Evolutionary conservation across 2,888 invertebrate genomes (phyloP), one percentile per base, ranked within the genome.

Genomic region (Acanthopleura granulata): DNA sequence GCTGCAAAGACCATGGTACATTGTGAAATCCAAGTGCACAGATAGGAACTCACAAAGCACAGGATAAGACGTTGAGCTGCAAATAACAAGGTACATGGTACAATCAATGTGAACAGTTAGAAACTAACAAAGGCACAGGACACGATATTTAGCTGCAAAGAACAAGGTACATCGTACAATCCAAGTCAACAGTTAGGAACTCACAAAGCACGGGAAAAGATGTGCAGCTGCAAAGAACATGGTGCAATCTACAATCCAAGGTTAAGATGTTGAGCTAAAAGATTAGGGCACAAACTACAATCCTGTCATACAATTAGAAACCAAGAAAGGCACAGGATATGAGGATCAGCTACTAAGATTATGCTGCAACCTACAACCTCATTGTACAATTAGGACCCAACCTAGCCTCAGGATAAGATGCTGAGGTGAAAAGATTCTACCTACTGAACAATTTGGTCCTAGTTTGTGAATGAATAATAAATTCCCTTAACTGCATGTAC

Each of bases 41-140:
- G 91, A 87, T 93, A 95, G 15, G 93, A 92, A 71, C 95, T 94
- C 49, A 95, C 88, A n/a, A 94, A 86, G 93, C 92, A 81, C 93
- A 93, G 74, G 93, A 92, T 1, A 94, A 80, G n/a, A 94, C 93
- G 85, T 93, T 93, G 0, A 93, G 92, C 78, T 91, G 84, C 25
- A 85, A 83, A 57, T 3, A 57, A 57, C 40, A 40, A 9, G 40
- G 40, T 40, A 40, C 40, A 40, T 40, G 4, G 4, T 57, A 57
- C 57, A 57, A n/a, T n/a, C 18, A 3, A 9, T 4, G 3, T 57
- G n/a, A 57, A n/a, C 3, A 22, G 4, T n/a, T 57, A 57, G 22
- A 12, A 57, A n/a, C 12, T 1, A 18, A 57, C 57, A 57, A 57
- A 57, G 57, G 57, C 12, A 57, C 57, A 57, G 3, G 12, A 18